Percentiles rank a stretch among this genome's conserved stretches.
These are phyloP conservation scores for Drosophila bocqueti DNA, from an alignment of 1,140 invertebrate species.

Conservation along the genomic window DNA sequence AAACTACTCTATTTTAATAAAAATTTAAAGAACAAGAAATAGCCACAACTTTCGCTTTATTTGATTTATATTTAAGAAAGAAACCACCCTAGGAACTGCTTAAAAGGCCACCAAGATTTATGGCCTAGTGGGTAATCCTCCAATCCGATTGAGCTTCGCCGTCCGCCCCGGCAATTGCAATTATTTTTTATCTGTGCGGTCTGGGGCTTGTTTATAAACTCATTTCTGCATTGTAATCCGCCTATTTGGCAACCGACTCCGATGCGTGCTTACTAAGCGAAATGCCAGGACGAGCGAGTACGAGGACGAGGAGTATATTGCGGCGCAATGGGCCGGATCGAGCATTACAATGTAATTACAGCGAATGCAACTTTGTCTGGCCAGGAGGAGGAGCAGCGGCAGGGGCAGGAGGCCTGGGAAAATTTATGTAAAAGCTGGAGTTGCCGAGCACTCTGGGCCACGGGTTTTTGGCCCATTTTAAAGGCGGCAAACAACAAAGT, in stretches of 20 bases:
- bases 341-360: constrained; percentile 77
- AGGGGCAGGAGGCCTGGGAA: constrained; percentile 13
- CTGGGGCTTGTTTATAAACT: constrained; percentile 79
- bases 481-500: constrained; percentile 74
- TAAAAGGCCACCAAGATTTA: constrained; percentile 15
- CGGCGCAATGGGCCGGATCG: constrained; percentile 30
- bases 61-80: neutral
- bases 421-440: constrained; percentile 58
- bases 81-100: neutral
- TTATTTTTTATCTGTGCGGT: constrained; percentile 78
- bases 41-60: neutral
- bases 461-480: constrained; percentile 39
- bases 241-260: constrained; percentile 69
- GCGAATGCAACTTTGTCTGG: constrained; percentile 76
- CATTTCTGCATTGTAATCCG: constrained; percentile 79
- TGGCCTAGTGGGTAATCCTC: constrained; percentile 12
- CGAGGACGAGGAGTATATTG: constrained; percentile 2
- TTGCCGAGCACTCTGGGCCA: constrained; percentile 4
- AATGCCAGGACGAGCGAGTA: constrained; percentile 24
- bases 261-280: constrained; percentile 68
- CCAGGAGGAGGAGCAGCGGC: neutral
- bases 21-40: neutral
- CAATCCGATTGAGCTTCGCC: constrained; percentile 20
- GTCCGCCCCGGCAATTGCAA: constrained; percentile 64
- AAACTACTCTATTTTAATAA: neutral